Percentiles rank a stretch among this genome's conserved stretches.
Evolutionary conservation across 35 echinoderm and acorn worm genomes (phyloP).

Genomic region (Apostichopus parvimensis): DNA sequence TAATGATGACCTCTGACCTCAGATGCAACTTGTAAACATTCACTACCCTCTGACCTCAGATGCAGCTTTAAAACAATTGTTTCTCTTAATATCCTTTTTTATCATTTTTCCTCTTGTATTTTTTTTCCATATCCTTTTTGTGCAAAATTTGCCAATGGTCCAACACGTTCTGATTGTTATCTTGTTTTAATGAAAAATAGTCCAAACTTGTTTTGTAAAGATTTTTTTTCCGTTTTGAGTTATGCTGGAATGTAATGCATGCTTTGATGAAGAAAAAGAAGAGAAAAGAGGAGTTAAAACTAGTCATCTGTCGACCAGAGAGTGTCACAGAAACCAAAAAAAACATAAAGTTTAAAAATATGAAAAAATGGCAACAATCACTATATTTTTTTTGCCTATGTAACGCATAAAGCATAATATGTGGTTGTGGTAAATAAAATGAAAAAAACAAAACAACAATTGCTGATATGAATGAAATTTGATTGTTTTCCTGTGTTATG

Average conservation of each 20-base stretch:
- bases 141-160: background rate
- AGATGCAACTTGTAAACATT: too few species aligned
- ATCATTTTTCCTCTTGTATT: background rate
- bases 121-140: background rate
- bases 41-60: background rate
- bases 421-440: conserved; percentile 25
- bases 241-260: conserved; percentile 17
- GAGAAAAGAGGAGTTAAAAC: background rate
- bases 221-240: background rate
- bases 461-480: background rate
- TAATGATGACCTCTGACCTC: too few species aligned
- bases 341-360: background rate
- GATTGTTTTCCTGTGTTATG: too few species aligned
- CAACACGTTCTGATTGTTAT: background rate
- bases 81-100: background rate
- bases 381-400: conserved; percentile 14
- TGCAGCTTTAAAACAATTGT: background rate
- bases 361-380: background rate
- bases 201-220: background rate
- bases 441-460: background rate
- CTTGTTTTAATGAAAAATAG: background rate
- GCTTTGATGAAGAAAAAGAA: conserved; percentile 24
- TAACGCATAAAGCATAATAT: conserved; percentile 27
- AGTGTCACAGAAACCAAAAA: background rate
- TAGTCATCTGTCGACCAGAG: conserved; percentile 4